Percentiles rank a stretch among this genome's conserved stretches.
Evolutionary conservation across 2,113 vertebrate genomes (phyloP).

Genomic region (Sclerurus mexicanus): DNA sequence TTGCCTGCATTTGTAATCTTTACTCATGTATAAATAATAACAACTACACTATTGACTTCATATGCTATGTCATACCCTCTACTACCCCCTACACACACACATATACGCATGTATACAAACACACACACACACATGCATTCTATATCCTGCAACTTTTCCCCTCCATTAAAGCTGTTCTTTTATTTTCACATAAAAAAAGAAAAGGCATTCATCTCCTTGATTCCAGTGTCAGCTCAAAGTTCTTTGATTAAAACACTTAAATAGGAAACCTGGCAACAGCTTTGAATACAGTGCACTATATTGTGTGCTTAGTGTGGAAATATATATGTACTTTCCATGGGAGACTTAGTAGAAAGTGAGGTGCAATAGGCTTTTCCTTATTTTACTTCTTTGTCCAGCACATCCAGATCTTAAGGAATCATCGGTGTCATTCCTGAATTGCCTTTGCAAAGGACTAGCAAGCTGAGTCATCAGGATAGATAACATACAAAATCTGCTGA

Average conservation of each 20-base stretch:
- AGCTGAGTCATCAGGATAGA: constrained; percentile 7
- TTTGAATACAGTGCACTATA: constrained; percentile 28
- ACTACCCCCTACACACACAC: constrained; percentile 55
- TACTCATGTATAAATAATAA: constrained; percentile 90
- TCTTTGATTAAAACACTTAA: constrained; percentile 55
- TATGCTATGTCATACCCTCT: constrained; percentile 82
- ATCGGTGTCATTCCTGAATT: constrained; percentile 10
- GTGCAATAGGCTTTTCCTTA: background rate
- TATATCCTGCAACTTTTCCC: constrained; percentile 16
- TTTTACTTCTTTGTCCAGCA: constrained; percentile 33
- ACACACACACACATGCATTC: background rate
- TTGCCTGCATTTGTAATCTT: constrained; percentile 87
- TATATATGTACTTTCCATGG: background rate
- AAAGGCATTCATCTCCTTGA: constrained; percentile 8
- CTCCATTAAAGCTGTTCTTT: constrained; percentile 27
- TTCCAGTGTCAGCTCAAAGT: constrained; percentile 29
- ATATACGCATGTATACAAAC: constrained; percentile 15
- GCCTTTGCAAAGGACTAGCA: constrained; percentile 36
- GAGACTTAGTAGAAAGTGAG: constrained; percentile 22
- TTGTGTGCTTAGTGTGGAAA: constrained; percentile 26
- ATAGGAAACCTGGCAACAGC: constrained; percentile 52
- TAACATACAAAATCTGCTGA: constrained; percentile 55
- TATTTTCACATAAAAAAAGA: constrained; percentile 33
- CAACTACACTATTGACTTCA: constrained; percentile 84
- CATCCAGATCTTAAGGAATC: constrained; percentile 18